Evolutionary conservation across 2,888 invertebrate species (phyloP).

Genomic region (Philereme transversata): DNA sequence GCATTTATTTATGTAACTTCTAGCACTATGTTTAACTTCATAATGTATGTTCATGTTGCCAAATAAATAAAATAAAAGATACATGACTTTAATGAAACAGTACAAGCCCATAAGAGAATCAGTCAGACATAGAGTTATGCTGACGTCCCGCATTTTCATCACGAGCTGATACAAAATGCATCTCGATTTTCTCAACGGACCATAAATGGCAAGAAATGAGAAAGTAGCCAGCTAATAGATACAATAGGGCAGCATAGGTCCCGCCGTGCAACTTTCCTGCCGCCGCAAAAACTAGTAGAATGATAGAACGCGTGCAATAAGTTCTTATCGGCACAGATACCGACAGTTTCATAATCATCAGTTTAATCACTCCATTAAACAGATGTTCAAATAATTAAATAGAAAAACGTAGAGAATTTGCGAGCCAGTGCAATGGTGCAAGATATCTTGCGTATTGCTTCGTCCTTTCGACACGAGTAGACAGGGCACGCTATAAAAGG

Average conservation of each 20-base stretch:
- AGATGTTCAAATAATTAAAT: constrained; percentile 57
- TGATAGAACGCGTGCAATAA: constrained; percentile 58
- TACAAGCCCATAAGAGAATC: constrained; percentile 39
- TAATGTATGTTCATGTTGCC: no score
- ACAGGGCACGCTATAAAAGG: constrained; percentile 64
- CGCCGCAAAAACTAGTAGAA: constrained; percentile 69
- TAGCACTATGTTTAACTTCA: no score
- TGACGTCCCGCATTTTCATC: constrained; percentile 59
- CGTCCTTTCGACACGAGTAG: constrained; percentile 64
- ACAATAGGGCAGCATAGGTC: constrained; percentile 81
- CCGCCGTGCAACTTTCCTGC: constrained; percentile 73
- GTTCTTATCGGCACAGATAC: constrained; percentile 57
- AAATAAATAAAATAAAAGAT: no score
- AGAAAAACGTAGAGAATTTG: constrained; percentile 54
- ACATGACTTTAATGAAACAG: constrained; percentile 6
- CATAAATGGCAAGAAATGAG: constrained; percentile 80
- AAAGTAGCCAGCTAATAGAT: constrained; percentile 81
- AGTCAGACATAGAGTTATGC: constrained; percentile 50
- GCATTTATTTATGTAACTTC: no score
- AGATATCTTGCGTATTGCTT: constrained; percentile 39
- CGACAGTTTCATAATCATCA: constrained; percentile 64
- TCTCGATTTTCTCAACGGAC: constrained; percentile 77
- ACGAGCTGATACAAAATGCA: constrained; percentile 66
- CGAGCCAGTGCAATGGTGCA: constrained; percentile 48
- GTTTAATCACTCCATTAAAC: constrained; percentile 68